These are phyloP conservation scores for Brachionus manjavacas DNA, from an alignment of 1,140 invertebrate species.

Conservation along the genomic window DNA sequence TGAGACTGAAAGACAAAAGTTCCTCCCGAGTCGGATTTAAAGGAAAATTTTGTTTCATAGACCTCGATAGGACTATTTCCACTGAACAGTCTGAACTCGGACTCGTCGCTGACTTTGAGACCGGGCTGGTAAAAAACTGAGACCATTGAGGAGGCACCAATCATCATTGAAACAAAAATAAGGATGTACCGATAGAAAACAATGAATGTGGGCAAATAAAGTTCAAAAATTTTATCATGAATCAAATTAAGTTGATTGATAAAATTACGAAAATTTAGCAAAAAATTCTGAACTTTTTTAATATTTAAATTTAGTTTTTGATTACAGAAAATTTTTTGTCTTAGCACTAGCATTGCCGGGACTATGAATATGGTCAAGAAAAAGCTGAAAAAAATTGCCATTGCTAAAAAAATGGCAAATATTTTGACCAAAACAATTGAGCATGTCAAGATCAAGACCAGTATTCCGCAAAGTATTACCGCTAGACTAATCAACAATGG, in stretches of 20 bases:
- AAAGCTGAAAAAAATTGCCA: constrained; percentile 19
- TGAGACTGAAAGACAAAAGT: neutral
- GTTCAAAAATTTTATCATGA: constrained; percentile 18
- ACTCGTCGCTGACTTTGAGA: neutral
- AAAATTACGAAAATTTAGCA: neutral
- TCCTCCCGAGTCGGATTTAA: neutral
- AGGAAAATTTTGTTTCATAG: constrained; percentile 10
- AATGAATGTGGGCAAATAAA: constrained; percentile 8
- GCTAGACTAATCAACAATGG: neutral
- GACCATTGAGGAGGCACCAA: neutral
- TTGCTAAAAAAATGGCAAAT: neutral
- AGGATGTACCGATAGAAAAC: constrained; percentile 21
- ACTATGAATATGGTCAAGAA: neutral
- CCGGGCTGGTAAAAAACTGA: neutral
- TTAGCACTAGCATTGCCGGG: neutral
- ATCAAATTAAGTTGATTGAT: neutral
- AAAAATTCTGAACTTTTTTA: neutral
- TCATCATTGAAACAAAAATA: neutral
- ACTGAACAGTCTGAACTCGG: neutral
- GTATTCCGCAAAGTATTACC: neutral
- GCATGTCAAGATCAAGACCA: neutral
- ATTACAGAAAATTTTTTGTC: neutral
- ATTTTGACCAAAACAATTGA: neutral
- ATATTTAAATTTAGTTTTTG: neutral
- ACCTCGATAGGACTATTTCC: neutral